Base-by-base conservation (phyloP, 2,797 vertebrate species). In the Carapus acus region DNA sequence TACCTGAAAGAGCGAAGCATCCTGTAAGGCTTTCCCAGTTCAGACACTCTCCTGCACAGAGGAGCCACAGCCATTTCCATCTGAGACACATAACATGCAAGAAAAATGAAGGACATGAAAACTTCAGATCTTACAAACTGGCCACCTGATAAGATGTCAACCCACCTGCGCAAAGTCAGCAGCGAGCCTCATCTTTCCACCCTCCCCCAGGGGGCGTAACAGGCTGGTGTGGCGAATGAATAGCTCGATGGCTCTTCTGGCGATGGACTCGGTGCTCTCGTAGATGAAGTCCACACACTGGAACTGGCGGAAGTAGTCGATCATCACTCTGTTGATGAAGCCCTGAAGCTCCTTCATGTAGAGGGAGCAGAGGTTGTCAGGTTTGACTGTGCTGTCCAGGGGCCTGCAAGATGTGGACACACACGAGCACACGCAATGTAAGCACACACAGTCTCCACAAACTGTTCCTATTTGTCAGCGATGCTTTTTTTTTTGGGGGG, bases 311-410 rank as follows among this genome's bases (percentile, higher is more conserved):
- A 98, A 96, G 79, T 99, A 99, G 82, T 98, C 94, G 0, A 66
- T 87, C 93, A 93, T 94, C 44, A 94, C 91, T 58, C 95, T 88
- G 36, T 86, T 79, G 80, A 97, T 90, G 80, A 99, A 99, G 45
- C 93, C 93, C 65, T 99, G 94, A 22, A 99, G 87, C 81, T 99
- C 95, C 80, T 91, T 94, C 95, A 98, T 98, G 83, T 98, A 98
- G 6, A 98, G 87, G 23, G 94, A 99, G 82, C 94, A 97, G 2
- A 93, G 92, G 12, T 92, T 85, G 14, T 96, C 94, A 0, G 91
- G 92, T 43, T 88, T 91, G 41, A 87, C 90, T 2, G 87, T 74
- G 57, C 68, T 77, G 22, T 86, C 82, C 62, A 92, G 77, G 11
- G 90, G 82, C 50, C 94, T 97, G 82, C 9, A 42, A n/a, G n/a